Conservation (phyloP, 2,888 invertebrate genomes). For the Cheilosia pagana region DNA sequence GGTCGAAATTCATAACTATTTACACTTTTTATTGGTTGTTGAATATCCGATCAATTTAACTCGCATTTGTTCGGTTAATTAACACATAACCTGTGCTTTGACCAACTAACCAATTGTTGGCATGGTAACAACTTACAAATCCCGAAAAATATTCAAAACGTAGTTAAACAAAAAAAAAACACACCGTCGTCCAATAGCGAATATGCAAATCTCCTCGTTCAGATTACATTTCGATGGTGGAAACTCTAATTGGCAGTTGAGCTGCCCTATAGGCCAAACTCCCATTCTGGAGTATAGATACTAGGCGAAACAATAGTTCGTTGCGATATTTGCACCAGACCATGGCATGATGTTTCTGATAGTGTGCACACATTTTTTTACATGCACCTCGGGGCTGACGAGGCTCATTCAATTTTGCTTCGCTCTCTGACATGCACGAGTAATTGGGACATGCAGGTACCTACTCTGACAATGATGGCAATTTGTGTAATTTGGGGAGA, state of each 20-base stretch:
- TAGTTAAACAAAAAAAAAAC: constrained; percentile 4
- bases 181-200: constrained; percentile 16
- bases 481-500: constrained; percentile 52
- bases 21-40: too few relatives aligned
- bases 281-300: neutral
- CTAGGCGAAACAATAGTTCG: constrained; percentile 14
- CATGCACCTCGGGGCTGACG: neutral
- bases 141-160: constrained; percentile 13
- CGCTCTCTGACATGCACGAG: constrained; percentile 55
- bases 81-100: neutral
- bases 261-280: constrained; percentile 14
- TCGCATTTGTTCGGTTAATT: neutral
- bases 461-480: constrained; percentile 28
- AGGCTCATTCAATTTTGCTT: constrained; percentile 20
- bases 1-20: too few relatives aligned
- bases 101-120: neutral
- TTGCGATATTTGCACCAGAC: constrained; percentile 63
- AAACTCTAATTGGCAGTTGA: constrained; percentile 43
- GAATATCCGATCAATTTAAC: neutral
- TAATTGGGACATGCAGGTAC: constrained; percentile 48
- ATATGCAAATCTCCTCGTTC: constrained; percentile 63
- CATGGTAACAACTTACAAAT: neutral
- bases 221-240: constrained; percentile 50
- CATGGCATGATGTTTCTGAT: constrained; percentile 55
- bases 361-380: constrained; percentile 8